Conservation (phyloP, 2,888 invertebrate genomes). For the Drosophila colorata region DNA sequence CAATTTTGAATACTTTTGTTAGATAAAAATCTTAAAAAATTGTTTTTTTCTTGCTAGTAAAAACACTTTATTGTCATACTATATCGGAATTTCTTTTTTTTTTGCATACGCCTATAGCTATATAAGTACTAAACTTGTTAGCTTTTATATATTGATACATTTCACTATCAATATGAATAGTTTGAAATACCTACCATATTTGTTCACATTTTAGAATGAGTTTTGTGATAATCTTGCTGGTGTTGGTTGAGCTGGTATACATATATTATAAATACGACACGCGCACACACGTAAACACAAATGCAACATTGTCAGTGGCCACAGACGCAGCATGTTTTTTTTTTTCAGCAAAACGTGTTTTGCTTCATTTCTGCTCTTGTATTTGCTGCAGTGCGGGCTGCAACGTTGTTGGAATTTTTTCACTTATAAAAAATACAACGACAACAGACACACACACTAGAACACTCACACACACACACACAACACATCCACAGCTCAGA, state of each 20-base stretch:
- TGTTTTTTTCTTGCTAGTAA: too few relatives aligned
- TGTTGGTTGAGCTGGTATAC: conserved; percentile 50
- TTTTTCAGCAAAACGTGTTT: conserved; percentile 75
- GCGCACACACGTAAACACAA: conserved; percentile 61
- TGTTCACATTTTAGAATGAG: conserved; percentile 65
- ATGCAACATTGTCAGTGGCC: conserved; percentile 59
- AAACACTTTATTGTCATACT: too few relatives aligned
- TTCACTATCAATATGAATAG: neutral
- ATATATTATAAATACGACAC: conserved; percentile 50
- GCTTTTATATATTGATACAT: too few relatives aligned
- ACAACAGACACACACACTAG: conserved; percentile 41
- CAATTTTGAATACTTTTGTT: too few relatives aligned
- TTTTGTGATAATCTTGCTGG: conserved; percentile 34
- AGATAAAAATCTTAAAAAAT: too few relatives aligned
- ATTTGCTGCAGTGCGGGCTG: conserved; percentile 54
- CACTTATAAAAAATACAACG: conserved; percentile 78
- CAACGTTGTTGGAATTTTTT: conserved; percentile 81
- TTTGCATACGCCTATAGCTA: too few relatives aligned
- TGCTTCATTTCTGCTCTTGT: conserved; percentile 76
- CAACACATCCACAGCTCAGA: conserved; percentile 18
- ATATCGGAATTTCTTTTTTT: too few relatives aligned
- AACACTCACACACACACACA: conserved; percentile 24
- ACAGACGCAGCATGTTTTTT: conserved; percentile 72
- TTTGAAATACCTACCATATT: conserved; percentile 58
- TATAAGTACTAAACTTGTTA: too few relatives aligned